Conservation (phyloP, 2,888 invertebrate genomes). For the Ichneumon xanthorius region DNA sequence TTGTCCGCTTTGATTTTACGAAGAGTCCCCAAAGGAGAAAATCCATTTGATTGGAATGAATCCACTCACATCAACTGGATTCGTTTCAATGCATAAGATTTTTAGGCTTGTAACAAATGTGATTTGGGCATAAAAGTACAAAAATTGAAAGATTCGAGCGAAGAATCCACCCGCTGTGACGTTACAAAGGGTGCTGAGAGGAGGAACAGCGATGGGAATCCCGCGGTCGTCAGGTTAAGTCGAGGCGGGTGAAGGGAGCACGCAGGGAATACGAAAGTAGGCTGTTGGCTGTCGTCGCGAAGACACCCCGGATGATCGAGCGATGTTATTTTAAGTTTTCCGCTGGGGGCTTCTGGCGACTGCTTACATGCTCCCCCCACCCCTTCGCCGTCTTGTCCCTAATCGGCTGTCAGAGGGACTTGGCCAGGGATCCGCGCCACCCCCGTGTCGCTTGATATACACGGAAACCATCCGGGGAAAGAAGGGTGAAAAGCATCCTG, state of each 20-base stretch:
- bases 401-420: conserved; percentile 82
- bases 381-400: conserved; percentile 78
- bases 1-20: too few species aligned
- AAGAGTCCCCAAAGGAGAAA: too few species aligned
- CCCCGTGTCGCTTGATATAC: conserved; percentile 61
- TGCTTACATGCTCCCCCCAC: conserved; percentile 42
- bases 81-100: not conserved
- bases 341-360: conserved; percentile 79
- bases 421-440: conserved; percentile 53
- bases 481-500: conserved; percentile 56
- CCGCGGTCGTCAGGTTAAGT: conserved; percentile 49
- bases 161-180: too few species aligned
- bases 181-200: conserved; percentile 44
- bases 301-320: conserved; percentile 82
- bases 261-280: conserved; percentile 79
- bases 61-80: not conserved
- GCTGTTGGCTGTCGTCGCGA: conserved; percentile 77
- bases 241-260: conserved; percentile 49
- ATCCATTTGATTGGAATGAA: too few species aligned
- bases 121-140: too few species aligned
- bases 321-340: conserved; percentile 85
- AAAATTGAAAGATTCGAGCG: too few species aligned
- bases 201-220: conserved; percentile 48
- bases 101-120: too few species aligned
- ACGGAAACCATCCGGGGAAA: conserved; percentile 54